A percentile compares a stretch with the other conserved stretches of the same genome.
These are phyloP conservation scores for Drosophila albomicans DNA, from an alignment of 1,140 invertebrate species.

Conservation along the genomic window DNA sequence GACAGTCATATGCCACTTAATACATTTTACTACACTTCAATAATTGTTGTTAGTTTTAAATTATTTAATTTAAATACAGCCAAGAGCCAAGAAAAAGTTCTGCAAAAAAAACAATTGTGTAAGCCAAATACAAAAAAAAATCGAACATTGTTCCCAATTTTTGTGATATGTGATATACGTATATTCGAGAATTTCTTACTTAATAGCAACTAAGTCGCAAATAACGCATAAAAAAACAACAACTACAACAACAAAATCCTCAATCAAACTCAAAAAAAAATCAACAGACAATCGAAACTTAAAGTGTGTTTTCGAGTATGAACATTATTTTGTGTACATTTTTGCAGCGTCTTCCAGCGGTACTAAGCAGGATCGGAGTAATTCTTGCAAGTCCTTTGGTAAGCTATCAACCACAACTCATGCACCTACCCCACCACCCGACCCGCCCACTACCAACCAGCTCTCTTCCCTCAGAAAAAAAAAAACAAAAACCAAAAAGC, in stretches of 20 bases:
- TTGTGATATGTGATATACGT: conserved; percentile 63
- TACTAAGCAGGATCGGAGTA: conserved; percentile 96
- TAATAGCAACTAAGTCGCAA: conserved; percentile 55
- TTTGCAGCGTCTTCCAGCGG: conserved; percentile 95
- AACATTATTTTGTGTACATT: conserved; percentile 85
- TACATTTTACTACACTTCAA: conserved; percentile 24
- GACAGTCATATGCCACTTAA: conserved; percentile 41
- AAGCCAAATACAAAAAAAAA: conserved; percentile 37
- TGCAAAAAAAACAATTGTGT: conserved; percentile 24
- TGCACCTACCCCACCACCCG: conserved; percentile 49
- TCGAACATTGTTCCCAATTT: conserved; percentile 84
- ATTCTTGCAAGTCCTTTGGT: conserved; percentile 96
- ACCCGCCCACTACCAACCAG: conserved; percentile 7
- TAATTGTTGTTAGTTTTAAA: conserved; percentile 22
- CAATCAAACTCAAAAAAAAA: conserved; percentile 3
- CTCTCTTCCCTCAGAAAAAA: conserved; percentile 8
- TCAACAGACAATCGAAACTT: conserved; percentile 62
- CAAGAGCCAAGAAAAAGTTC: conserved; percentile 17
- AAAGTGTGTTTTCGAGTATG: conserved; percentile 85
- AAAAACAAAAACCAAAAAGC: not conserved
- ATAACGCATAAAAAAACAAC: conserved; percentile 50
- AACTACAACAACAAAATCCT: conserved; percentile 38
- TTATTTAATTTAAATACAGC: conserved; percentile 32
- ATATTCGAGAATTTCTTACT: conserved; percentile 44
- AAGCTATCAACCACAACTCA: conserved; percentile 88